A percentile compares a stretch with the other conserved stretches of the same genome.
phyloP scores from a whole-genome alignment of 2,113 vertebrate species.

The Triplophysa rosa region DNA sequence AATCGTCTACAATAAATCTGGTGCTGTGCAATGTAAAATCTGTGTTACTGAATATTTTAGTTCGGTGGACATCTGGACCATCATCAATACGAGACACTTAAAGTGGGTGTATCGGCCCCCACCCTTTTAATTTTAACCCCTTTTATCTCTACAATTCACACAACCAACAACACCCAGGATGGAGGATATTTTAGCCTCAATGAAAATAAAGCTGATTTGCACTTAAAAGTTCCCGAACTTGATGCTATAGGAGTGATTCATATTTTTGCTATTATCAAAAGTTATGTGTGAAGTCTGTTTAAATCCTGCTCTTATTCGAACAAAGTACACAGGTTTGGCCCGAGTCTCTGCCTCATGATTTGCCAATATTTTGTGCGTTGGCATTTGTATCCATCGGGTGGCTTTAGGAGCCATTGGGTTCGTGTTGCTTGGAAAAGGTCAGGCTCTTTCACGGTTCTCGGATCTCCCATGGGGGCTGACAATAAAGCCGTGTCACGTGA shows the following conservation, averaged over 20 bases:
- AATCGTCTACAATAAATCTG: no score
- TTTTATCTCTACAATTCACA: no score
- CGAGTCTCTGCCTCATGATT: background rate
- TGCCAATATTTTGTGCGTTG: constrained; percentile 20
- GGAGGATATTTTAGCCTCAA: no score
- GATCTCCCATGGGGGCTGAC: constrained; percentile 19
- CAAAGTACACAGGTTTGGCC: background rate
- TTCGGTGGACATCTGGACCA: no score
- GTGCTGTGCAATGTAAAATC: no score
- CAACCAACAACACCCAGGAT: no score
- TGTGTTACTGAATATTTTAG: no score
- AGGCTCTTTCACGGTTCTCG: constrained; percentile 10
- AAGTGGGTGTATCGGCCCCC: no score
- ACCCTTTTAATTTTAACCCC: no score
- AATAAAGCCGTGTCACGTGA: constrained; percentile 20
- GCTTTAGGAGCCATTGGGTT: constrained; percentile 23
- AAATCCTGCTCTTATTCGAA: no score
- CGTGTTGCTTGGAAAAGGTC: constrained; percentile 34
- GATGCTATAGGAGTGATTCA: background rate
- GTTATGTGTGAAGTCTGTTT: background rate
- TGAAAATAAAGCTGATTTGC: constrained; percentile 1
- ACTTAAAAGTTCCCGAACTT: constrained; percentile 16
- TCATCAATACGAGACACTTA: no score
- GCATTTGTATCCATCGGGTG: background rate
- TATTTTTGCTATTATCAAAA: background rate